Evolutionary conservation across 2,113 vertebrate species (phyloP), one percentile per base, ranked within the genome.

Genomic region (Leptobrachium ailaonicum): DNA sequence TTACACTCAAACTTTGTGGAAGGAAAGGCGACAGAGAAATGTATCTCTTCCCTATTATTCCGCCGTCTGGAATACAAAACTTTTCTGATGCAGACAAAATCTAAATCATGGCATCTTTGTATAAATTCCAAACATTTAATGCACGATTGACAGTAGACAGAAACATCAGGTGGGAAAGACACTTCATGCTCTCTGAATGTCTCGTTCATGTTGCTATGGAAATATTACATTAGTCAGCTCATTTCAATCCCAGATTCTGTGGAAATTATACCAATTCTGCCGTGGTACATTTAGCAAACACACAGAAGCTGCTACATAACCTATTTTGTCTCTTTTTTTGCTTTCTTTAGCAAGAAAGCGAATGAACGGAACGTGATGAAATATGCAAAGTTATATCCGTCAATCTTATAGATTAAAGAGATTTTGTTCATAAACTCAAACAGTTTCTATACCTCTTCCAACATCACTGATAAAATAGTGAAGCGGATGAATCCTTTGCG

Each of bases 211-310:
- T 74, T 80, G 78, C 71, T 60, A 73, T 74, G 64, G 78, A 73
- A 42, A 80, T 68, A 50, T 53, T 10, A 60, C 71, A 80, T 74
- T 80, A 74, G 79, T 60, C 64, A 62, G 66, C 53, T 60, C 47
- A 50, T 75, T 68, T 75, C 66, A n/a, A n/a, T 50, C 32, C 9
- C 7, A 13, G 58, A 45, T 20, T 58, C 53, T 5, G 41, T 20
- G 41, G 20, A 74, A 74, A 40, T 74, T 80, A 42, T 53, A 44
- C 50, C 40, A 66, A 54, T 58, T 43, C 53, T 66, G 72, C 71
- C 66, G 13, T 80, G 71, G 71, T 80, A 80, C 79, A 80, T 80
- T 80, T 80, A 80, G 20, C 79, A 69, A n/a, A 80, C 54, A 63
- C 63, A 80, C 66, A 56, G 69, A 78, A 56, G 73, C 66, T 58